phyloP scores from a whole-genome alignment of 2,888 invertebrate genomes.

The Galeopsomyia nigrocyanea region DNA sequence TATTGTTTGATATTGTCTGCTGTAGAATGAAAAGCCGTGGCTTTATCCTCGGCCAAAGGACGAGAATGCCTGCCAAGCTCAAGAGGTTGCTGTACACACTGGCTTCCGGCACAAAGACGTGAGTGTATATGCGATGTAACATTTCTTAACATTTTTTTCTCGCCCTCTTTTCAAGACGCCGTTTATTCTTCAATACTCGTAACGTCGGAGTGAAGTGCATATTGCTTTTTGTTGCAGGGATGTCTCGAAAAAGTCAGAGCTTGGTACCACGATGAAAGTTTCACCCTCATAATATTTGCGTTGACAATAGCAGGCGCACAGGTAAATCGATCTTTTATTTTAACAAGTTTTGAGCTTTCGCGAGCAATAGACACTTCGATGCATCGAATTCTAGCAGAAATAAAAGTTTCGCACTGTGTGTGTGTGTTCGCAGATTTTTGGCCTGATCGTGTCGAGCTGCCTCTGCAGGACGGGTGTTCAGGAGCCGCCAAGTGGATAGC shows the following conservation, averaged over 20 bases:
- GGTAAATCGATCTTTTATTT: conserved; percentile 51
- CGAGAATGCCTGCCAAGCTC: conserved; percentile 60
- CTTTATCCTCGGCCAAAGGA: conserved; percentile 63
- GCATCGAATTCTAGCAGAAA: too few species aligned
- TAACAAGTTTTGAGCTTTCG: neutral
- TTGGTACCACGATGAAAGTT: conserved; percentile 69
- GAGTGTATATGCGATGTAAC: conserved; percentile 29
- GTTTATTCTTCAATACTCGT: too few species aligned
- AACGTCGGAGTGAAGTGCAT: too few species aligned
- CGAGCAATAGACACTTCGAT: neutral
- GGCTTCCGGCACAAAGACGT: conserved; percentile 65
- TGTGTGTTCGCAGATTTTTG: conserved; percentile 54
- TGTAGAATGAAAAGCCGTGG: conserved; percentile 65
- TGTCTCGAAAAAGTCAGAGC: conserved; percentile 67
- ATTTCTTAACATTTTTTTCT: neutral
- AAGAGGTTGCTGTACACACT: conserved; percentile 57
- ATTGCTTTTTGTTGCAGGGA: conserved; percentile 63
- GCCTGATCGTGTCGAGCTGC: conserved; percentile 61
- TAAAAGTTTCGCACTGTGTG: neutral
- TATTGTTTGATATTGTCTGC: neutral
- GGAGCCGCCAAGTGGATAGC: conserved; percentile 51
- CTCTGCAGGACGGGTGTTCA: conserved; percentile 60
- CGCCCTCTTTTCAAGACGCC: too few species aligned
- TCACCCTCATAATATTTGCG: conserved; percentile 68
- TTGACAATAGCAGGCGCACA: conserved; percentile 64